A percentile compares a stretch with the other conserved stretches of the same genome.
Evolutionary conservation across 2,797 vertebrate species (phyloP).

Genomic region (Pipistrellus pipistrellus): DNA sequence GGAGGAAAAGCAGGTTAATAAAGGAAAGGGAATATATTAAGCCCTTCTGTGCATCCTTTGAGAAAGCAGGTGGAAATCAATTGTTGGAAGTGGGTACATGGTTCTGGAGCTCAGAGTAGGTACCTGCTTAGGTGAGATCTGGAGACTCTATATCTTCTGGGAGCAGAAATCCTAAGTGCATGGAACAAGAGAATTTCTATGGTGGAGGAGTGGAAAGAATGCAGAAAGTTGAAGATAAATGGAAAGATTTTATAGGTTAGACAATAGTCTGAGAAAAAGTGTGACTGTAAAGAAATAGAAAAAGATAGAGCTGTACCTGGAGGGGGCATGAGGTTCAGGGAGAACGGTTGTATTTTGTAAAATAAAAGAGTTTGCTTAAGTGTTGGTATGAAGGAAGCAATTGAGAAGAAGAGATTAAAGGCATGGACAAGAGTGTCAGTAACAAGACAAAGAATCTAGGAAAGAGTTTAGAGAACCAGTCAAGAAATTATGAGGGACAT

Average conservation of each 20-base stretch:
- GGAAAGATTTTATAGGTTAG: background rate
- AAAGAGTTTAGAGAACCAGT: background rate
- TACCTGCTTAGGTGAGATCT: background rate
- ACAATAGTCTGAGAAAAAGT: background rate
- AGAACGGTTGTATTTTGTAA: background rate
- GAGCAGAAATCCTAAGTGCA: background rate
- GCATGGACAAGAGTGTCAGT: background rate
- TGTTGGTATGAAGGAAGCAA: background rate
- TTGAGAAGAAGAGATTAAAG: constrained; percentile 8
- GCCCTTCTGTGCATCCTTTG: background rate
- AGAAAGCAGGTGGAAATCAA: background rate
- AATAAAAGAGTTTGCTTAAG: background rate
- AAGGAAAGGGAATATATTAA: background rate
- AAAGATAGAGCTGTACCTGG: background rate
- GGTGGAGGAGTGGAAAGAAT: background rate
- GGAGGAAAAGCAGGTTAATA: background rate
- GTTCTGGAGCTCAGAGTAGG: background rate
- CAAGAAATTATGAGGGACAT: background rate
- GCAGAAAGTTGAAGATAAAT: background rate
- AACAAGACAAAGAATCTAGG: background rate
- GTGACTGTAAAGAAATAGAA: background rate
- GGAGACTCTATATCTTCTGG: background rate
- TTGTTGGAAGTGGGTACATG: background rate
- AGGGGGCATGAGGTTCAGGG: background rate
- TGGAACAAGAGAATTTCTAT: background rate